Evolutionary conservation across 2,113 vertebrate species (phyloP).

Genomic region (Xenopus borealis): DNA sequence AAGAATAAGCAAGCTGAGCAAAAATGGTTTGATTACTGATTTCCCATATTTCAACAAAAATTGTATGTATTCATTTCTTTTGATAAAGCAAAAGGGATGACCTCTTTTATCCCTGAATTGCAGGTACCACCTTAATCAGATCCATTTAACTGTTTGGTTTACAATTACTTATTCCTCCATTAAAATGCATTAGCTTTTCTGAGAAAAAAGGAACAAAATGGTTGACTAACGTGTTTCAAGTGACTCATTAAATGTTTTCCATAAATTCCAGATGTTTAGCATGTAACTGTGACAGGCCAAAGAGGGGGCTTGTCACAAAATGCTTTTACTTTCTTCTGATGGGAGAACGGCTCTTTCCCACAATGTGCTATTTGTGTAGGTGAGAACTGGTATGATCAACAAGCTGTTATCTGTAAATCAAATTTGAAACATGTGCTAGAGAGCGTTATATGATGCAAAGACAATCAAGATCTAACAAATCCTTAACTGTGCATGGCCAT

Average conservation of each 20-base stretch:
- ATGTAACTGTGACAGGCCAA: constrained; percentile 51
- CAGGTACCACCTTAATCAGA: background rate
- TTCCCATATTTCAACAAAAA: no score
- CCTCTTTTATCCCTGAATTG: background rate
- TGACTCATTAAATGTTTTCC: constrained; percentile 51
- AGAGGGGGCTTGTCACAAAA: constrained; percentile 50
- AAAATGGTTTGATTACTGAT: no score
- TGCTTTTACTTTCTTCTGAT: constrained; percentile 57
- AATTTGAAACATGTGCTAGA: constrained; percentile 37
- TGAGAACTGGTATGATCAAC: constrained; percentile 62
- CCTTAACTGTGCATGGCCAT: constrained; percentile 20
- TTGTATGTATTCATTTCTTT: no score
- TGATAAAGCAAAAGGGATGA: background rate
- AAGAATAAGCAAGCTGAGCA: no score
- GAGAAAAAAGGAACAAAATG: constrained; percentile 62
- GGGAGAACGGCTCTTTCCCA: constrained; percentile 49
- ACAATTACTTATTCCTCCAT: background rate
- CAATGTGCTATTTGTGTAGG: constrained; percentile 61
- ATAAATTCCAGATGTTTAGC: constrained; percentile 60
- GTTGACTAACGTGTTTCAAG: constrained; percentile 55
- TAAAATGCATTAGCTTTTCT: constrained; percentile 5
- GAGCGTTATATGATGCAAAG: constrained; percentile 37
- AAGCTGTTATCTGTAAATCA: constrained; percentile 45
- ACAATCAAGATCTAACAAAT: constrained; percentile 9
- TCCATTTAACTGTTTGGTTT: background rate